These are phyloP conservation scores for Caenorhabditis doughertyi DNA, from an alignment of 2,888 invertebrate species.

Conservation along the genomic window DNA sequence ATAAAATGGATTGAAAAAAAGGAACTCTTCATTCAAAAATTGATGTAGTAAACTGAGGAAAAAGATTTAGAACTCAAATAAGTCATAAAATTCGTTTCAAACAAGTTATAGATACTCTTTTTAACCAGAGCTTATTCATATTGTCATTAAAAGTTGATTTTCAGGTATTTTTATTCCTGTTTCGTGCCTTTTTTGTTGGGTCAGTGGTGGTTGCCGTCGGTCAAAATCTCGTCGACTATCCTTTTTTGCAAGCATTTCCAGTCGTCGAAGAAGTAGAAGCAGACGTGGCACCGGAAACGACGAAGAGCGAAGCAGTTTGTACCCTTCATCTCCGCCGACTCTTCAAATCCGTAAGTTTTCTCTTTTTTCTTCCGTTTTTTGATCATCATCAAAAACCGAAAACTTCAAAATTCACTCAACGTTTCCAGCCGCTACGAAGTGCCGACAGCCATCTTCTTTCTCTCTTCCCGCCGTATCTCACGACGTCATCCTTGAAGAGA, in stretches of 20 bases:
- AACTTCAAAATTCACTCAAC: slow-evolving; percentile 33
- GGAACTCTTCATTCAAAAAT: background rate
- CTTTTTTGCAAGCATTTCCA: slow-evolving; percentile 34
- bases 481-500: slow-evolving; percentile 55
- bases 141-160: too few species aligned
- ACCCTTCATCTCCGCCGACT: slow-evolving; percentile 59
- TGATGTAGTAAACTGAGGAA: background rate
- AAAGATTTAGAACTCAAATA: too few species aligned
- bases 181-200: slow-evolving; percentile 61
- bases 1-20: slow-evolving; percentile 2
- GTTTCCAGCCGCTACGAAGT: slow-evolving; percentile 52
- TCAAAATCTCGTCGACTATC: slow-evolving; percentile 38
- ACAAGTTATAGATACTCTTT: too few species aligned
- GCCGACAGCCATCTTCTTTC: slow-evolving; percentile 59
- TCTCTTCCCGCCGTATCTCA: slow-evolving; percentile 59
- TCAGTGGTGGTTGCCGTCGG: slow-evolving; percentile 39
- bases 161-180: slow-evolving; percentile 57
- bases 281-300: slow-evolving; percentile 53
- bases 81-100: too few species aligned
- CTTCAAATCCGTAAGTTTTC: slow-evolving; percentile 55
- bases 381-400: slow-evolving; percentile 32
- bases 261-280: slow-evolving; percentile 37
- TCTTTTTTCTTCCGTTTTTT: background rate
- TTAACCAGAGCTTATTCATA: too few species aligned
- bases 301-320: slow-evolving; percentile 58